Conservation (phyloP, 1,140 invertebrate genomes). For the Megalopta genalis region DNA sequence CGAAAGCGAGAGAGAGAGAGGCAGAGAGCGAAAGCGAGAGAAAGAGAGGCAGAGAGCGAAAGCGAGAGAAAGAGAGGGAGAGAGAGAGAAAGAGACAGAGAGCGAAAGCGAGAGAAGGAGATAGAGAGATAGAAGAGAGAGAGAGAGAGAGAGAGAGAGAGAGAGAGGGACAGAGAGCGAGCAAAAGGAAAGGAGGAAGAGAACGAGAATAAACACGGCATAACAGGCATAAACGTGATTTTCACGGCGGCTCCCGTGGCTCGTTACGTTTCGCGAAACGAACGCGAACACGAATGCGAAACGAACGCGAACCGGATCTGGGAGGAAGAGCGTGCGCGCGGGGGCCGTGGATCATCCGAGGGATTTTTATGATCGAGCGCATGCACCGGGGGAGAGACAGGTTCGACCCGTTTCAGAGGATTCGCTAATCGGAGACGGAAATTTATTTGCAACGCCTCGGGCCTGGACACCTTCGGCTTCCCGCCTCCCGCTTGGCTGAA, state of each 20-base stretch:
- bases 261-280: not conserved
- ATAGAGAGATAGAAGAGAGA: too few species aligned
- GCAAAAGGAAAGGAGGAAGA: not conserved
- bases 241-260: not conserved
- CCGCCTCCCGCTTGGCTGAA: constrained; percentile 18
- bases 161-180: not conserved
- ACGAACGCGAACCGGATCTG: not conserved
- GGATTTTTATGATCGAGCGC: constrained; percentile 31
- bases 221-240: constrained; percentile 1
- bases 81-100: not conserved
- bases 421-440: constrained; percentile 35
- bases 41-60: not conserved
- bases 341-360: not conserved
- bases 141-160: not conserved
- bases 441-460: constrained; percentile 42
- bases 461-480: constrained; percentile 38
- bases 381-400: not conserved
- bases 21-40: too few species aligned
- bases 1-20: not conserved
- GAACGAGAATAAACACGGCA: not conserved
- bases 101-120: too few species aligned
- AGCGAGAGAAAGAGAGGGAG: not conserved
- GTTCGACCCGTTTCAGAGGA: not conserved
- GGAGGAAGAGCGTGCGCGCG: not conserved
- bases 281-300: not conserved